phyloP scores from a whole-genome alignment of 2,113 vertebrate species.

The Synchiropus splendidus region DNA sequence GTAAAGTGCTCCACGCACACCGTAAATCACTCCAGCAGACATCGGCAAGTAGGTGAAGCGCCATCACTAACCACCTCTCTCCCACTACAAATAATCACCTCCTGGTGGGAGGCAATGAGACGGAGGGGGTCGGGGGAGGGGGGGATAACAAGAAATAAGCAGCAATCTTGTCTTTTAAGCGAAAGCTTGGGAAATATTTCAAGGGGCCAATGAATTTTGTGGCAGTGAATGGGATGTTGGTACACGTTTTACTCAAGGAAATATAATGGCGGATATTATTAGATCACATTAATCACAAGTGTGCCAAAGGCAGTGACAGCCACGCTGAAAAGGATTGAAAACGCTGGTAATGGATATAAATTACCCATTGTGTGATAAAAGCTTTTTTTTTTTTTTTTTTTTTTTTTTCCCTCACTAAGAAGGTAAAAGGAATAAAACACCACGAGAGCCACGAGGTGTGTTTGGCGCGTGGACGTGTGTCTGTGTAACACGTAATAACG shows the following conservation, averaged over 20 bases:
- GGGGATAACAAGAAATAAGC: slow-evolving; percentile 58
- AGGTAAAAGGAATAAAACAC: slow-evolving; percentile 98
- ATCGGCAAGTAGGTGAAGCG: slow-evolving; percentile 43
- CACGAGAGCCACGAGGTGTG: slow-evolving; percentile 86
- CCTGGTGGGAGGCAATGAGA: no score
- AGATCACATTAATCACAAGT: slow-evolving; percentile 99
- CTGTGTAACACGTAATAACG: slow-evolving; percentile 79
- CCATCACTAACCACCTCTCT: slow-evolving; percentile 18
- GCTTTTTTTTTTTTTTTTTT: slow-evolving; percentile 81
- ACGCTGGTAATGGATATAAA: slow-evolving; percentile 99
- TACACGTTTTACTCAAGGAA: slow-evolving; percentile 99
- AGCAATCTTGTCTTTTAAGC: slow-evolving; percentile 96
- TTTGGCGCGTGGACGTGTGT: slow-evolving; percentile 27
- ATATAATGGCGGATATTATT: slow-evolving; percentile 99
- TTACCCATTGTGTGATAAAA: slow-evolving; percentile 99
- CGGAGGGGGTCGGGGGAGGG: slow-evolving; percentile 6
- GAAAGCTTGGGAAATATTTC: slow-evolving; percentile 79
- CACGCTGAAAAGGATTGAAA: slow-evolving; percentile 99
- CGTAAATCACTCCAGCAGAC: slow-evolving; percentile 45
- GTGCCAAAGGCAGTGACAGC: slow-evolving; percentile 99
- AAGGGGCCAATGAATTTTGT: slow-evolving; percentile 96
- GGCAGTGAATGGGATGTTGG: slow-evolving; percentile 99
- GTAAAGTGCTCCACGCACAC: slow-evolving; percentile 12
- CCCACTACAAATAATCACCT: slow-evolving; percentile 42
- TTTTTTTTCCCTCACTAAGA: slow-evolving; percentile 86